Evolutionary conservation across 2,888 invertebrate species (phyloP), one percentile per base, ranked within the genome.

Genomic region (Belgica antarctica): DNA sequence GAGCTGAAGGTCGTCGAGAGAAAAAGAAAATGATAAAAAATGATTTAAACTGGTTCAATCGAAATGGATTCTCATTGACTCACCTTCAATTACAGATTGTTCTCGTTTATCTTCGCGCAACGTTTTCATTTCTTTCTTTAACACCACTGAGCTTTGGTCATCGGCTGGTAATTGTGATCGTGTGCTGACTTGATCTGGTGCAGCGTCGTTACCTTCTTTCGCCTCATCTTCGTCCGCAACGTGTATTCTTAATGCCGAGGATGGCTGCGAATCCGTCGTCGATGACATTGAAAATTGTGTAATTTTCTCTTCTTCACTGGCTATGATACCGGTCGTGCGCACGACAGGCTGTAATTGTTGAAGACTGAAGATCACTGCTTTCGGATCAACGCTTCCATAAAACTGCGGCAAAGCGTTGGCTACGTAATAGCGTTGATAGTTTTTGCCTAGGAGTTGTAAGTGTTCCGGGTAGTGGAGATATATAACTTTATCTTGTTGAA

Each of bases 361-460:
- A 27, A 75, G 57, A 27, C 73, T 72, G 41, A 73, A 74, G 15
- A 75, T 17, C 22, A 75, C 75, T 70, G 72, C 73, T 8, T 72
- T 22, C 1, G 74, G 19, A 75, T 75, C 74, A 47, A 74, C 73
- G 41, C 75, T 75, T 24, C 76, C 77, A 62, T 74, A 78, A 73
- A 80, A 83, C 41, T 83, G 79, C 1, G 81, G 80, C 71, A 79
- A 82, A 73, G 79, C 85, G 73, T 85, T 84, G 0, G 86, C 80
- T 27, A 85, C 82, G 76, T 84, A 86, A 72, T 84, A 84, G 71
- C 85, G 84, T 1, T 84, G 85, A 31, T 31, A n/a, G n/a, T n/a
- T n/a, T n/a, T n/a, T n/a, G n/a, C n/a, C n/a, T n/a, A n/a, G n/a
- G n/a, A n/a, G n/a, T n/a, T n/a, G n/a, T n/a, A n/a, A n/a, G n/a